These are phyloP conservation scores for Epinotia brunnichana DNA, from an alignment of 2,888 invertebrate species.

Conservation along the genomic window DNA sequence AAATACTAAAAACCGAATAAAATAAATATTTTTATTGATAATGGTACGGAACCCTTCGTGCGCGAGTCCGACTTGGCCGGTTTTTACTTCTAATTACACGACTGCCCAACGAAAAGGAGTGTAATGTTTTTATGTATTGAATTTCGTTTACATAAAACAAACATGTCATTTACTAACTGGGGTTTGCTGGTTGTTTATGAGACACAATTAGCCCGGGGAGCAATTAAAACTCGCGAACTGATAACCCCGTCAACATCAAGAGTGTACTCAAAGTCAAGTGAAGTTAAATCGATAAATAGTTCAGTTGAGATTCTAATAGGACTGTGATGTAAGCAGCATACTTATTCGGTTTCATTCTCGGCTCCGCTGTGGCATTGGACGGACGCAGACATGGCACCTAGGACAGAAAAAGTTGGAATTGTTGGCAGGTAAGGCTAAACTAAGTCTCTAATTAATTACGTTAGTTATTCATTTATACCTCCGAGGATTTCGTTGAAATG, in stretches of 20 bases:
- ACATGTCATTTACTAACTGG: too few relatives aligned
- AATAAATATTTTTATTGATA: too few relatives aligned
- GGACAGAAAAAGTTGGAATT: constrained; percentile 88
- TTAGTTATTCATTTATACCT: constrained; percentile 1
- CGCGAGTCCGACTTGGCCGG: too few relatives aligned
- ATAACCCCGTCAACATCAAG: constrained; percentile 11
- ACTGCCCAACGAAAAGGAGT: too few relatives aligned
- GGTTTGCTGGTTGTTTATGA: too few relatives aligned
- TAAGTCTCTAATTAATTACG: neutral
- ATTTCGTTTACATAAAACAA: too few relatives aligned
- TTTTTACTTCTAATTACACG: too few relatives aligned
- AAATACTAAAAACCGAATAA: too few relatives aligned
- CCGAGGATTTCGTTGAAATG: neutral
- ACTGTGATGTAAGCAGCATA: constrained; percentile 3
- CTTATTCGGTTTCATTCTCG: constrained; percentile 57
- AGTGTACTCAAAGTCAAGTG: constrained; percentile 27
- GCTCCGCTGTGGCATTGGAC: constrained; percentile 51
- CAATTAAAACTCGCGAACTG: constrained; percentile 14
- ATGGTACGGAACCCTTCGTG: too few relatives aligned
- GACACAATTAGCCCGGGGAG: neutral
- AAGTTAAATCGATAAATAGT: constrained; percentile 56
- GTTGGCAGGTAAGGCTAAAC: constrained; percentile 87
- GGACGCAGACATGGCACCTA: constrained; percentile 65
- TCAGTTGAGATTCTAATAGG: constrained; percentile 54
- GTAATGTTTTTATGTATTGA: too few relatives aligned